Conservation (phyloP, 2,113 vertebrate genomes). For the human region GRCh38 chr12:20855001-20855500, state of each 20-base stretch:
- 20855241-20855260: background rate
- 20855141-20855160: constrained; percentile 93
- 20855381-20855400: background rate
- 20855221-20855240: background rate
- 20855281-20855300: background rate
- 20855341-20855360: background rate
- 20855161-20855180: constrained; percentile 92
- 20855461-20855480: background rate
- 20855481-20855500: background rate
- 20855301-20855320: background rate
- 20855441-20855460: background rate
- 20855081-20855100: constrained; percentile 94
- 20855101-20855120: constrained; percentile 95
- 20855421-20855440: background rate
- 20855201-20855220: background rate
- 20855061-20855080: constrained; percentile 87
- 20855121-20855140: constrained; percentile 88
- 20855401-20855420: background rate
- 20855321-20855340: fast-evolving
- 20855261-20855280: background rate
- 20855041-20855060: constrained; percentile 90
- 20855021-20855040: constrained; percentile 89
- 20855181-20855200: background rate
- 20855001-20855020: constrained; percentile 2
- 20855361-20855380: background rate